Percentiles rank a stretch among this genome's conserved stretches.
These are phyloP conservation scores for Crotalus horridus DNA, from an alignment of 2,113 vertebrate genomes.

Conservation along the genomic window DNA sequence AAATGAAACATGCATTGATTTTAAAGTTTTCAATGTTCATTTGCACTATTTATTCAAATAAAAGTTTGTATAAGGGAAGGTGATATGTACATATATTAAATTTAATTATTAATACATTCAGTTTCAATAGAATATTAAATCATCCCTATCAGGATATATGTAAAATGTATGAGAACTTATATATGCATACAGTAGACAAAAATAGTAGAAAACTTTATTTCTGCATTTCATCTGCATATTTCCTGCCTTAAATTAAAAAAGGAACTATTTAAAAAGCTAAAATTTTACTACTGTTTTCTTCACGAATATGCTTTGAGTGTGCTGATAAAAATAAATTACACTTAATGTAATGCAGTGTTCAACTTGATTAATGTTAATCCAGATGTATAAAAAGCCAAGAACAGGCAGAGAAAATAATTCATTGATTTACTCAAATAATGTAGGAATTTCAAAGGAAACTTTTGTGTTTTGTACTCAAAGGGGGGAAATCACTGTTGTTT, in stretches of 20 bases:
- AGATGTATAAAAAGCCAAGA: neutral
- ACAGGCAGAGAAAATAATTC: neutral
- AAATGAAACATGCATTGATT: neutral
- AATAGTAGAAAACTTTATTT: neutral
- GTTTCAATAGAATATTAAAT: neutral
- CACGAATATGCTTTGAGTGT: neutral
- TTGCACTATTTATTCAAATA: neutral
- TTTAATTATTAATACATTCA: neutral
- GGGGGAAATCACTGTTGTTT: neutral
- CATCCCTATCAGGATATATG: neutral
- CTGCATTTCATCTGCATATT: neutral
- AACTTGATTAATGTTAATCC: neutral
- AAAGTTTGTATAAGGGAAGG: neutral
- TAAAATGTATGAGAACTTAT: neutral
- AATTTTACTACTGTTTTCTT: neutral
- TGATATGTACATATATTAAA: neutral
- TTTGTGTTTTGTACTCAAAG: neutral
- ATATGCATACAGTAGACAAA: neutral
- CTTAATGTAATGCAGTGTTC: neutral
- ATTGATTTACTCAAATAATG: neutral
- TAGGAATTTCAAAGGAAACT: neutral
- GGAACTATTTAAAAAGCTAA: neutral
- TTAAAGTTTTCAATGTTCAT: neutral
- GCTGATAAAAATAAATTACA: neutral
- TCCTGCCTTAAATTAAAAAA: neutral